Base-by-base conservation (phyloP, 2,113 vertebrate species). In the Labeo rohita region DNA sequence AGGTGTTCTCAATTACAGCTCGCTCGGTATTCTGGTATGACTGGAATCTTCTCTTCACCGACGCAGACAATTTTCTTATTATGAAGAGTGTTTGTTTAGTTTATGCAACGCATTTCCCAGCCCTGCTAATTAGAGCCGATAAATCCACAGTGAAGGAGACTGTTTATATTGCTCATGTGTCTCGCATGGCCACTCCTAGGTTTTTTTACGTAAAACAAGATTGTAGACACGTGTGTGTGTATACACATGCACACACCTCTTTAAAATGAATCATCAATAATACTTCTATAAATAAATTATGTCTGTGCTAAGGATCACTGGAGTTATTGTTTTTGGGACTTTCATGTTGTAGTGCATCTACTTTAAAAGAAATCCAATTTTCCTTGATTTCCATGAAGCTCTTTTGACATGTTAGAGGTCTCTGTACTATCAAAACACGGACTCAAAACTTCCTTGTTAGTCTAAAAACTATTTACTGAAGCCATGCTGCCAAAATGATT, bases 1-100 rank as follows among this genome's bases (percentile, higher is more conserved):
- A 87, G 84, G 80, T 87, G 89, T 87, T 90, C 87, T 88, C 89
- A 88, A 90, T 91, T 90, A 88, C 50, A 50, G 50, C 12, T 52
- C 7, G 16, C 54, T 84, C 45, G 63, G 61, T 87, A 85, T 75
- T 88, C 85, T 59, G 87, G 89, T 39, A 88, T 83, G 85, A 80
- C 78, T 56, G 76, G 74, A 89, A 87, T 80, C 81, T 59, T 28
- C 5, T 73, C 75, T 36, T 43, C 36, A 52, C 68, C 13, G 18
- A 28, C 8, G n/a, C 50, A 84, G 56, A 90, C 80, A 88, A 88
- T 85, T 80, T 47, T 65, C 39, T 87, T 81, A 85, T 90, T 88
- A 85, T 90, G 28, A 68, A 65, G 76, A 68, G 79, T 87, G 49
- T 75, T 39, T 54, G 65, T 87, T 83, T 85, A 65, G 79, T 23